phyloP scores from a whole-genome alignment of 2,113 vertebrate genomes.

The Saguinus midas region DNA sequence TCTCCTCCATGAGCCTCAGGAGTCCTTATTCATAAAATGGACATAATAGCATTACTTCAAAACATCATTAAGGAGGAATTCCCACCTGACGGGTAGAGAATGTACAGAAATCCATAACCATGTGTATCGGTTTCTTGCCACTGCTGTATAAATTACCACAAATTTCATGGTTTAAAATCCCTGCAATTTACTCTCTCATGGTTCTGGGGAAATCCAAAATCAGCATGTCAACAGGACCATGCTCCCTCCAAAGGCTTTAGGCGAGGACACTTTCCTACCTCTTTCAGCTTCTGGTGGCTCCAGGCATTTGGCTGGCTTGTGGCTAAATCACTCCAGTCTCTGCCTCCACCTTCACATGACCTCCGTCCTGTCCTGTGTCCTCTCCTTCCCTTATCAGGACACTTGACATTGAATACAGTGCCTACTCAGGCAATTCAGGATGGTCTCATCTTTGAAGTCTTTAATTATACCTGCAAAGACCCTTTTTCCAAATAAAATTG shows the following conservation, averaged over 20 bases:
- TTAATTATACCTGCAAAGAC: neutral
- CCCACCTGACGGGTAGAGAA: neutral
- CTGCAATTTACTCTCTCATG: neutral
- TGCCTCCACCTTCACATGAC: neutral
- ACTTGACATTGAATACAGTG: neutral
- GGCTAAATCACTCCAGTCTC: neutral
- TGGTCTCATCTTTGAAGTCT: neutral
- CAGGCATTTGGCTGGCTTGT: no score
- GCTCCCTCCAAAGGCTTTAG: neutral
- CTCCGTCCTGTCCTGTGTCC: neutral
- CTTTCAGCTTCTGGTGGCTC: neutral
- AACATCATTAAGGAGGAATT: neutral
- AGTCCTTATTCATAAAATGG: neutral
- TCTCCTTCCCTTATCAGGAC: neutral
- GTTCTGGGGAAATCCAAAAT: neutral
- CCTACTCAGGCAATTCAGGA: neutral
- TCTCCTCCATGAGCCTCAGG: neutral
- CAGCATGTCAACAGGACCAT: neutral
- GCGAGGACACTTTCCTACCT: neutral
- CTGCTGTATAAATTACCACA: neutral
- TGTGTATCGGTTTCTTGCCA: neutral
- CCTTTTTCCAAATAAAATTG: neutral
- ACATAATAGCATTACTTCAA: neutral
- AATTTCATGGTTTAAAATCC: neutral
- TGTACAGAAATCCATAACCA: neutral